Evolutionary conservation across 2,113 vertebrate genomes (phyloP), one percentile per base, ranked within the genome.

Genomic region (Callopanchax toddi): DNA sequence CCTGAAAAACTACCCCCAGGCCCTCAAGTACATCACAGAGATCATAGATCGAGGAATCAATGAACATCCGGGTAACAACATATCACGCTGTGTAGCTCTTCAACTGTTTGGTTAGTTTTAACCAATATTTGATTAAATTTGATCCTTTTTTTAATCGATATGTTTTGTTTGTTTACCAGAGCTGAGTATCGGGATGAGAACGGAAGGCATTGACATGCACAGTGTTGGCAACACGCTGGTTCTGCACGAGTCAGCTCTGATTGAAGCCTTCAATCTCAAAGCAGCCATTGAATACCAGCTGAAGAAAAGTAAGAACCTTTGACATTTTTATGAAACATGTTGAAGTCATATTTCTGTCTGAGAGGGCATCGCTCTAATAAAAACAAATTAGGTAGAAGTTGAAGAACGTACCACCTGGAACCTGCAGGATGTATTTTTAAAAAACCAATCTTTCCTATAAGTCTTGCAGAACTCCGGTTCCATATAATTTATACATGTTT

Each of bases 191-290:
- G 96, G 97, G 57, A 91, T 96, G 93, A 95, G 90, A 26, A 97
- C 96, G 0, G 97, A 98, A 71, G 96, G 97, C 74, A 92, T 97
- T 0, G 96, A 99, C 0, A 91, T 97, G 12, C 94, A 92, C 73
- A 99, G 97, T 0, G 97, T 98, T 1, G 97, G 97, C 43, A 99
- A 98, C 91, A 98, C 96, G 0, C 81, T 95, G 62, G 93, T 96
- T 1, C 93, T 99, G 58, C 97, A 98, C 40, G 93, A 95, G 85
- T 96, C 96, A 0, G 94, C 96, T 6, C 89, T 99, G 57, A 94
- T 99, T 46, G 97, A 99, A 86, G 96, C 94, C 60, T 98, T 98
- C 85, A 99, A 99, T 90, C 93, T 99, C 37, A 99, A 98, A 83
- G 95, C 96, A 0, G 97, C 95, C 74, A 95, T 98, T 3, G 94